Evolutionary conservation across 2,888 invertebrate species (phyloP).

Genomic region (Leucophenga maculata): DNA sequence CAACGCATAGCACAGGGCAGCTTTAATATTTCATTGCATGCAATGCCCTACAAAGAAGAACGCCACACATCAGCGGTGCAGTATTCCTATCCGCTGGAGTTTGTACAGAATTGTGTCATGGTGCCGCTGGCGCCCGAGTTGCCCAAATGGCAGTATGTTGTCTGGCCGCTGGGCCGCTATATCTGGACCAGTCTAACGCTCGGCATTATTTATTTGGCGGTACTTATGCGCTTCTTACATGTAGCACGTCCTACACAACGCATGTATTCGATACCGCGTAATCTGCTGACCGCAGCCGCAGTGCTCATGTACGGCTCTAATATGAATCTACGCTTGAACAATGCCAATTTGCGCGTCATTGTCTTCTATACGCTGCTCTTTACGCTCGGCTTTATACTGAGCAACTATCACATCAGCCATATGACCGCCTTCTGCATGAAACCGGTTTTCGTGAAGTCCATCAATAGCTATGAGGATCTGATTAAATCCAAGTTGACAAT

Average conservation of each 20-base stretch:
- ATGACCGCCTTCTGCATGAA: slow-evolving; percentile 64
- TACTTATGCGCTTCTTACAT: slow-evolving; percentile 55
- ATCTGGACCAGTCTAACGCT: slow-evolving; percentile 59
- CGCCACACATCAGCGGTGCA: slow-evolving; percentile 22
- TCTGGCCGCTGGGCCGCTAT: slow-evolving; percentile 61
- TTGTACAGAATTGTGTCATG: slow-evolving; percentile 63
- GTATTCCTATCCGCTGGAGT: slow-evolving; percentile 63
- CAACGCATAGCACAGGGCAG: slow-evolving; percentile 42
- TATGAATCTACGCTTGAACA: slow-evolving; percentile 49
- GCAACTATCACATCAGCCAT: slow-evolving; percentile 61
- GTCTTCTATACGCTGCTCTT: slow-evolving; percentile 58
- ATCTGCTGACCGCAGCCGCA: slow-evolving; percentile 59
- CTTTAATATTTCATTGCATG: slow-evolving; percentile 59
- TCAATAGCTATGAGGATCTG: slow-evolving; percentile 58
- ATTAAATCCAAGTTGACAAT: slow-evolving; percentile 52
- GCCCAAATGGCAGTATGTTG: slow-evolving; percentile 64
- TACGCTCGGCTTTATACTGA: slow-evolving; percentile 60
- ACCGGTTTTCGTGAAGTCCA: slow-evolving; percentile 60
- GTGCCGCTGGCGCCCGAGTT: slow-evolving; percentile 67
- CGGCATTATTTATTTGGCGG: slow-evolving; percentile 58
- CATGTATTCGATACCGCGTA: slow-evolving; percentile 43
- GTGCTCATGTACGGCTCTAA: slow-evolving; percentile 61
- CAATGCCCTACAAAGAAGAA: slow-evolving; percentile 32
- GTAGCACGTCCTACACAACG: slow-evolving; percentile 27
- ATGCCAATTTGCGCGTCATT: slow-evolving; percentile 47